Conservation (phyloP, 2,888 invertebrate genomes). For the Latheticus oryzae region DNA sequence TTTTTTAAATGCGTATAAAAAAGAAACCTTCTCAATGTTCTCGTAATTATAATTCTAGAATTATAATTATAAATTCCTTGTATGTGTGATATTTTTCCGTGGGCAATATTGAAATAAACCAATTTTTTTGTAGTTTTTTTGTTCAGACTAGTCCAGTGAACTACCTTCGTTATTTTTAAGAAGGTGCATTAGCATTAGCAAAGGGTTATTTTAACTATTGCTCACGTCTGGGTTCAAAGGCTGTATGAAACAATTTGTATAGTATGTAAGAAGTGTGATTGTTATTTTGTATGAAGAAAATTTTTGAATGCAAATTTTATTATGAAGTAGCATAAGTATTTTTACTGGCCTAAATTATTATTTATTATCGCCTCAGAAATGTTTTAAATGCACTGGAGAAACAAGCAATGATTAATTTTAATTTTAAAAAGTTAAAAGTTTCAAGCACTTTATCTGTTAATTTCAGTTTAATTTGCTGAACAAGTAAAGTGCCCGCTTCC, state of each 20-base stretch:
- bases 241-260: constrained; percentile 61
- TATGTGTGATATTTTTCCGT: constrained; percentile 63
- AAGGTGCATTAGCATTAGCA: constrained; percentile 20
- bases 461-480: constrained; percentile 10
- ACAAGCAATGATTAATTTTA: constrained; percentile 12
- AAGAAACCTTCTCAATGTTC: constrained; percentile 64
- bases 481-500: constrained; percentile 31
- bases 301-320: constrained; percentile 48
- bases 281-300: constrained; percentile 60
- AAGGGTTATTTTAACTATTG: constrained; percentile 47
- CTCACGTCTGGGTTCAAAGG: constrained; percentile 59
- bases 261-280: constrained; percentile 60
- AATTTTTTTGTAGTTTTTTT: constrained; percentile 26
- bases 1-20: constrained; percentile 51
- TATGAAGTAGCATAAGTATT: constrained; percentile 48
- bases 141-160: constrained; percentile 37
- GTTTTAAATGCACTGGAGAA: constrained; percentile 25
- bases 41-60: constrained; percentile 61
- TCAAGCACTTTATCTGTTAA: constrained; percentile 29
- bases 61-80: constrained; percentile 64
- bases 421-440: constrained; percentile 32
- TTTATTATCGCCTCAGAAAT: constrained; percentile 26
- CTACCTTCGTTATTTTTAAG: constrained; percentile 33
- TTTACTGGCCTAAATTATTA: constrained; percentile 53
- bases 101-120: constrained; percentile 46